Evolutionary conservation across 2,113 vertebrate genomes (phyloP), one percentile per base, ranked within the genome.

Genomic region (Oxygymnocypris stewartii): DNA sequence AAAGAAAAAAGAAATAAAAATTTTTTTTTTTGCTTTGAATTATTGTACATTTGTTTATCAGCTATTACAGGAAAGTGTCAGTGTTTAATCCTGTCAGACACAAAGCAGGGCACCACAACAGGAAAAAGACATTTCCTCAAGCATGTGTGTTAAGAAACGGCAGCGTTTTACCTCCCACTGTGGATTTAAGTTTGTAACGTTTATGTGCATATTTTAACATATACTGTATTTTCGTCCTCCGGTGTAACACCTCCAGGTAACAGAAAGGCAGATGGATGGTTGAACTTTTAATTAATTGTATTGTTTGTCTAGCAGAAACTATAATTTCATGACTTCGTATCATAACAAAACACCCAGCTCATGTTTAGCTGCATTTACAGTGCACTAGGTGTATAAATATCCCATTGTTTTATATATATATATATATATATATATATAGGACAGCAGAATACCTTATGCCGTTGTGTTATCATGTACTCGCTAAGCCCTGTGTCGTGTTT

Each of bases 121-220:
- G 73, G 73, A 47, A 75, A 75, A 75, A 75, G 42, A 47, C 42
- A 75, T 75, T 75, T 75, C 69, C 69, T 40, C 69, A 47, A 75
- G 73, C 11, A 14, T 44, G 23, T 6, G 23, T 47, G 40, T 75
- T 13, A 75, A 25, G 11, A 75, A 75, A 42, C 13, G 2, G 4
- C 37, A n/a, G 20, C 20, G 35, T 71, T 74, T 20, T 73, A 74
- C 71, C 37, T 75, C 40, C 23, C 25, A 12, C 23, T 44, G 10
- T 6, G 18, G 4, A 6, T 74, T 75, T 12, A 75, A 47, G 40
- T 47, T 75, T 25, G 23, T 14, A 75, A 14, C 0, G 12, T 75
- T 6, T 75, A 44, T 14, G 6, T 25, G 23, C 23, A 75, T n/a
- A 20, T 13, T 6, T 42, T 40, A 10, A 20, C 18, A 42, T 74